These are phyloP conservation scores for Lucifuga dentata DNA, from an alignment of 2,113 vertebrate species.

Conservation along the genomic window DNA sequence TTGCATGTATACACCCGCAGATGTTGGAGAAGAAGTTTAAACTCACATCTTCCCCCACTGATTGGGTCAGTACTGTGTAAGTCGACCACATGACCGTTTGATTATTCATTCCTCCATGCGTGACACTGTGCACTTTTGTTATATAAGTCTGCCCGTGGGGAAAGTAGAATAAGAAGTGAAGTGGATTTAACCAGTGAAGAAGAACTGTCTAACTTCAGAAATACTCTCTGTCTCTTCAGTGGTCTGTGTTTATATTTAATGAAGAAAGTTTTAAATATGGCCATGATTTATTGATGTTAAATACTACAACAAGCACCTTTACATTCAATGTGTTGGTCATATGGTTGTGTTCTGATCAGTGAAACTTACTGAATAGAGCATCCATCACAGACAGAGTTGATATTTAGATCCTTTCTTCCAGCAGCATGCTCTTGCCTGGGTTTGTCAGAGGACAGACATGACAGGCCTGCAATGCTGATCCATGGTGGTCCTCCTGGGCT, in stretches of 20 bases:
- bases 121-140: slow-evolving; percentile 71
- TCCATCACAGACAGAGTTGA: not conserved
- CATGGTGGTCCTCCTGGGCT: slow-evolving; percentile 40
- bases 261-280: slow-evolving; percentile 2
- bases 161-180: slow-evolving; percentile 57
- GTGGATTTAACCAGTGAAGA: slow-evolving; percentile 57
- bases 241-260: not conserved
- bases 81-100: slow-evolving; percentile 55
- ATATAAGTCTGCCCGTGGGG: slow-evolving; percentile 67
- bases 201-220: slow-evolving; percentile 50
- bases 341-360: not conserved
- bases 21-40: slow-evolving; percentile 19
- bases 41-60: slow-evolving; percentile 50
- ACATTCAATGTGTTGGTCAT: not conserved
- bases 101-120: slow-evolving; percentile 71
- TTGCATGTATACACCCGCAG: not conserved
- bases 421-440: slow-evolving; percentile 16
- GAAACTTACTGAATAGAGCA: not conserved
- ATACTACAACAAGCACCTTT: slow-evolving; percentile 3
- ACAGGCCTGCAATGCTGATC: slow-evolving; percentile 59
- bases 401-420: slow-evolving; percentile 7
- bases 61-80: slow-evolving; percentile 54
- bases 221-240: slow-evolving; percentile 20
- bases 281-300: slow-evolving; percentile 14
- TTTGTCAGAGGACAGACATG: slow-evolving; percentile 43